A percentile compares a stretch with the other conserved stretches of the same genome.
Conservation (phyloP, 1,140 invertebrate species). For the Lamellibrachia luymesi region DNA sequence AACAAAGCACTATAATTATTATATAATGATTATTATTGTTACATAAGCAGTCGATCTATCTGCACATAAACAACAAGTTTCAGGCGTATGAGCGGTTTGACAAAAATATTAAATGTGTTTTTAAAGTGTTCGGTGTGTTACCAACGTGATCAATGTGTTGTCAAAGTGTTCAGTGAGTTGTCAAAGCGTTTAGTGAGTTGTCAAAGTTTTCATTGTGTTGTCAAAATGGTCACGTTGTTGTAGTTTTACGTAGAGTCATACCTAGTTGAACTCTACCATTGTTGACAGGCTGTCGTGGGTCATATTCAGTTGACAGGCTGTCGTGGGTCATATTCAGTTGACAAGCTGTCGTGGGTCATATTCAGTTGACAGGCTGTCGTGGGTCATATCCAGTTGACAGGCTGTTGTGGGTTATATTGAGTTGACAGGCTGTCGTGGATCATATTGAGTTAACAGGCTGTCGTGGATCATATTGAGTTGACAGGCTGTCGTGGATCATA, state of each 20-base stretch:
- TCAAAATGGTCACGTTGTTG: no score
- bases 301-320: no score
- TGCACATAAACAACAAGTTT: not conserved
- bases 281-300: no score
- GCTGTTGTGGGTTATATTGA: not conserved
- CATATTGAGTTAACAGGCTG: not conserved
- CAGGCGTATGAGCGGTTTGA: not conserved
- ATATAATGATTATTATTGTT: not conserved
- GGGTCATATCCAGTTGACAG: not conserved
- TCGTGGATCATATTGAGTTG: not conserved
- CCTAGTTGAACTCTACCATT: not conserved
- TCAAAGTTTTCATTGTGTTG: no score
- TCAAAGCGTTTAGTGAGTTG: no score
- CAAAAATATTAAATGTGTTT: not conserved
- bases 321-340: no score
- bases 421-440: not conserved
- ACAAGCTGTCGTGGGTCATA: not conserved
- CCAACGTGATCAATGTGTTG: no score
- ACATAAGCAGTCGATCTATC: not conserved
- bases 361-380: not conserved
- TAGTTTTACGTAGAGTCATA: not conserved
- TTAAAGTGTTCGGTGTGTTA: no score
- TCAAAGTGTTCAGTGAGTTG: no score
- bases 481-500: no score
- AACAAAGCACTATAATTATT: not conserved